A percentile compares a stretch with the other conserved stretches of the same genome.
Conservation (phyloP, 2,888 invertebrate genomes). For the Temnothorax rugatulus region DNA sequence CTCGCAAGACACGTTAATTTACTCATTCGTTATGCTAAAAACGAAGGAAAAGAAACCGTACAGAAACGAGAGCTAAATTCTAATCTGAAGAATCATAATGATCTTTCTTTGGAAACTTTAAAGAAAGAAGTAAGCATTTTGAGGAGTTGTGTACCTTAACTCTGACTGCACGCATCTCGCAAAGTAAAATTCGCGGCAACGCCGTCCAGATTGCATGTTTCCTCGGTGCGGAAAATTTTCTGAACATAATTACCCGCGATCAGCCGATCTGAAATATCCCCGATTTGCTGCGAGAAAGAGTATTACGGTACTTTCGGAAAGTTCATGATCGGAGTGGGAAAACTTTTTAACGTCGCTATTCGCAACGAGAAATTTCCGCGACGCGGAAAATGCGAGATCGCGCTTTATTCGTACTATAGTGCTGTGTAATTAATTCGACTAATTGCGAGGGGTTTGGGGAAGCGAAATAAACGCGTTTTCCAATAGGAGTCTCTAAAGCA, state of each 20-base stretch:
- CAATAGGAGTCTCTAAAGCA: conserved; percentile 26
- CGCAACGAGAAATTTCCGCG: conserved; percentile 22
- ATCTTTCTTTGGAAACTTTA: neutral
- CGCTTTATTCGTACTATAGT: conserved; percentile 24
- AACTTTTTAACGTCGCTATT: conserved; percentile 62
- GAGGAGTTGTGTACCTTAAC: neutral
- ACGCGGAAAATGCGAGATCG: conserved; percentile 20
- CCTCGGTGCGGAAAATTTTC: conserved; percentile 25
- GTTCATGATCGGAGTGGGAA: conserved; percentile 31
- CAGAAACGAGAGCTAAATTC: neutral
- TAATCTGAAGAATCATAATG: neutral
- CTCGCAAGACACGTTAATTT: neutral
- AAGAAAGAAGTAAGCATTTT: neutral
- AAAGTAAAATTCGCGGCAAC: neutral
- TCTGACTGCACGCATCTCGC: no score
- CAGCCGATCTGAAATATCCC: conserved; percentile 28
- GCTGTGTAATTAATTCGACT: conserved; percentile 50
- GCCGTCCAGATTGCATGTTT: conserved; percentile 5
- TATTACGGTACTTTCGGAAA: conserved; percentile 35
- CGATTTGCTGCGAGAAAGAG: conserved; percentile 24
- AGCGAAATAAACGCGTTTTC: conserved; percentile 39
- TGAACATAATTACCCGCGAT: conserved; percentile 62
- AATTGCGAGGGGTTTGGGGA: conserved; percentile 22
- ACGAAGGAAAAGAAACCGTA: neutral
- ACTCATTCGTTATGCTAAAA: neutral